Evolutionary conservation across 2,797 vertebrate genomes (phyloP), one percentile per base, ranked within the genome.

Genomic region (Coregonus sp.): DNA sequence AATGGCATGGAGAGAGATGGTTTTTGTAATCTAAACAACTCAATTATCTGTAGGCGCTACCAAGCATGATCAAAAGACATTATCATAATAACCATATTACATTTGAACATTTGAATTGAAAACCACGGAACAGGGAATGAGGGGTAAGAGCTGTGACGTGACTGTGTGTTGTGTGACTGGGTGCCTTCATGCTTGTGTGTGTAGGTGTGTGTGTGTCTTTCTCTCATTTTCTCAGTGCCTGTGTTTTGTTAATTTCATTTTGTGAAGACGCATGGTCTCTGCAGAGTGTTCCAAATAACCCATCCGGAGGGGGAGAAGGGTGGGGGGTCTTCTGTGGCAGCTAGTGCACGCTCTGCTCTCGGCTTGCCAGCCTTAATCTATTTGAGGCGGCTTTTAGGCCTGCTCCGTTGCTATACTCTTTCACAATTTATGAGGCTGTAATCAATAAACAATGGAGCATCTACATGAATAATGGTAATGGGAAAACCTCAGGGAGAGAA

Each of bases 371-470:
- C 73, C 75, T 71, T 83, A 81, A 88, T 88, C 83, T 84, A 79
- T 90, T 84, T 79, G 78, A 82, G 79, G 86, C 82, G 75, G 80
- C 80, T 85, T 84, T 87, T 85, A 86, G 81, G 72, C 76, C 79
- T 79, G 77, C 78, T 78, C 80, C 79, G 51, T 70, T 40, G 79
- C 79, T 73, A 77, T 86, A 89, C 87, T 86, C 89, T 92, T 94
- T 92, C 91, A 90, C 89, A 86, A 86, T 92, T 91, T 90, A 92
- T 91, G 92, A 94, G 85, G 80, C 63, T 85, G n/a, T 84, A 83
- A 94, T 95, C 93, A 89, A 94, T 95, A 92, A 87, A 12, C 85
- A 92, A 91, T 85, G 90, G 87, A 89, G 90, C 84, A 73, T 85
- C 88, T 80, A 86, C 85, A 88, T 87, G 84, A 91, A 80, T 86